Evolutionary conservation across 2,113 vertebrate species (phyloP), one percentile per base, ranked within the genome.

Genomic region (Empidonax traillii): DNA sequence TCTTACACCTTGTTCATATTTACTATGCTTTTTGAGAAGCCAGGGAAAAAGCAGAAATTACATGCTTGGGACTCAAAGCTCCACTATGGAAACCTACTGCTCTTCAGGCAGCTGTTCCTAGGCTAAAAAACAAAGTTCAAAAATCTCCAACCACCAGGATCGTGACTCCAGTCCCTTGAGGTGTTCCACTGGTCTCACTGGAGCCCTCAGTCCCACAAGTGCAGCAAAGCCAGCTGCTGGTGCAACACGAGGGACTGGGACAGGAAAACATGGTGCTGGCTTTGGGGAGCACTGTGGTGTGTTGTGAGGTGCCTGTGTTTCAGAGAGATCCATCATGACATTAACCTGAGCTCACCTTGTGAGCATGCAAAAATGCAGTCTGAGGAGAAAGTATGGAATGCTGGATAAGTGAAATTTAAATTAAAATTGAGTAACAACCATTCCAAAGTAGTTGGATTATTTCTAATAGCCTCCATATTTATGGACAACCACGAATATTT

Each of bases 121-220:
- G 59, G 24, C n/a, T 73, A n/a, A 37, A 61, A 86, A 83, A 78
- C 11, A 19, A 44, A 17, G 39, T 30, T 78, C 10, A n/a, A 23
- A 37, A 41, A 15, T 43, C 15, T 53, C 63, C 59, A 72, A 3
- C 25, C 20, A 41, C 27, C 37, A 67, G 43, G 20, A 37, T 18
- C 0, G 0, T 55, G 43, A 78, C 13, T 41, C 19, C 19, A 53
- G 37, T n/a, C 58, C 63, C 15, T 2, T n/a, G 47, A 51, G 58
- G 4, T 21, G 37, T 71, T 51, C 28, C 33, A 19, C 33, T 49
- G 53, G 30, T 62, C 0, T 0, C 1, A 1, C 31, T 55, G 83
- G 49, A 69, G 44, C 0, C 0, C 58, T 90, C 24, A 20, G 19
- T 87, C 49, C 31, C 8, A 23, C 1, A 4, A 0, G 3, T 59